Evolutionary conservation across 2,888 invertebrate species (phyloP), one percentile per base, ranked within the genome.

Genomic region (Lasioglossum marginatum): DNA sequence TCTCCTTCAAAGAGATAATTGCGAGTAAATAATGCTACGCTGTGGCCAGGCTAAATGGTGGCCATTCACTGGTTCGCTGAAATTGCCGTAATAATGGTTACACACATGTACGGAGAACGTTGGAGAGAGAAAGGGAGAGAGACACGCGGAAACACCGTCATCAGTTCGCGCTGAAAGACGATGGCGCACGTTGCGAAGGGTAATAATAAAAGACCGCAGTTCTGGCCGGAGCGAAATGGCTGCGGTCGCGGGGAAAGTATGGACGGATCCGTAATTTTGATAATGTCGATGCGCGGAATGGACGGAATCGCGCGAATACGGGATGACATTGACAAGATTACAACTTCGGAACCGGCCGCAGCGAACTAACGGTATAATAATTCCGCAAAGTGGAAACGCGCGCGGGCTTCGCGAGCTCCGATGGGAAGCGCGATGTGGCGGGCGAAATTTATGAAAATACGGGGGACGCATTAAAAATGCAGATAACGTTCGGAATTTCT

Each of bases 1-100:
- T 82, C 75, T 82, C 85, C 79, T 83, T 85, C 85, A 85, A 83
- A 85, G 85, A 81, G 83, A 83, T 85, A 85, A 85, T 85, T 79
- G 79, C 85, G 83, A 79, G 85, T 85, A 85, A 85, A 85, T 85
- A 85, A 85, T 83, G 84, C 85, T 68, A 27, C 48, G 34, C 68
- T 79, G 85, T n/a, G 85, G 85, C 57, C 71, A 19, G 82, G 37
- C 71, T 45, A 48, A 31, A 82, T 63, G 74, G 78, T 82, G 57
- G n/a, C 73, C 60, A 77, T 83, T 85, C 48, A 76, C 57, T 57
- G 60, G 60, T 79, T 48, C 66, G 71, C 48, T 76, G 76, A 79
- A 85, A 85, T 83, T 83, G 63, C 79, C 75, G 83, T 82, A 82
- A 84, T 84, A 84, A 82, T 82, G 82, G 83, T 82, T 75, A 71